phyloP scores from a whole-genome alignment of 2,113 vertebrate species.

The Origma solitaria region DNA sequence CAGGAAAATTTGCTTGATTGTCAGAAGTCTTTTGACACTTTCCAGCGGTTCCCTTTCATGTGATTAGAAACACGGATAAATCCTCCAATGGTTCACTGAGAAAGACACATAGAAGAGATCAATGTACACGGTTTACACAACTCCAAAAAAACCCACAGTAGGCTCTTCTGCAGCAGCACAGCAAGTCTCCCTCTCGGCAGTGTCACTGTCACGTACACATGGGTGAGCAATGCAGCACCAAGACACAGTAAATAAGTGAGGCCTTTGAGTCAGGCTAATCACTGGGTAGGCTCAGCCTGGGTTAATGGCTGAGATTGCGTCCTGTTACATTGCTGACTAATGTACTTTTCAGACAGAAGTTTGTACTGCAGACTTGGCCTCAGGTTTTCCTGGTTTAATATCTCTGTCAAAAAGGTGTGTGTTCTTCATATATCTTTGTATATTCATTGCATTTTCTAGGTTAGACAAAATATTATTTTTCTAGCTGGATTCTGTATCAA shows the following conservation, averaged over 20 bases:
- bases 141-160: not conserved
- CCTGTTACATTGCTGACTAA: not conserved
- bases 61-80: not conserved
- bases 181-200: not conserved
- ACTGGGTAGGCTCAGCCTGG: not conserved
- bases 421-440: not conserved
- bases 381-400: slow-evolving; percentile 8
- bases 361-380: not conserved
- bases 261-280: not conserved
- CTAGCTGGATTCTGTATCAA: not conserved
- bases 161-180: not conserved
- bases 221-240: not conserved
- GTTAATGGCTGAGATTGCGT: not conserved
- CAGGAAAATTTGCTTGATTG: not conserved
- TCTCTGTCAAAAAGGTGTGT: not conserved
- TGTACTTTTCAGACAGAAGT: not conserved
- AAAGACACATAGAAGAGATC: not conserved
- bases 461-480: slow-evolving; percentile 9
- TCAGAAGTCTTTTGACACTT: not conserved
- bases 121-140: not conserved
- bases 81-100: not conserved
- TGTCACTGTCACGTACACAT: not conserved
- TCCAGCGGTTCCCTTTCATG: not conserved
- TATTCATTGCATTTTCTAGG: not conserved
- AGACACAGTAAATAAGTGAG: not conserved